A percentile compares a stretch with the other conserved stretches of the same genome.
Evolutionary conservation across 2,113 vertebrate genomes (phyloP).

Genomic region (Microtus pennsylvanicus): DNA sequence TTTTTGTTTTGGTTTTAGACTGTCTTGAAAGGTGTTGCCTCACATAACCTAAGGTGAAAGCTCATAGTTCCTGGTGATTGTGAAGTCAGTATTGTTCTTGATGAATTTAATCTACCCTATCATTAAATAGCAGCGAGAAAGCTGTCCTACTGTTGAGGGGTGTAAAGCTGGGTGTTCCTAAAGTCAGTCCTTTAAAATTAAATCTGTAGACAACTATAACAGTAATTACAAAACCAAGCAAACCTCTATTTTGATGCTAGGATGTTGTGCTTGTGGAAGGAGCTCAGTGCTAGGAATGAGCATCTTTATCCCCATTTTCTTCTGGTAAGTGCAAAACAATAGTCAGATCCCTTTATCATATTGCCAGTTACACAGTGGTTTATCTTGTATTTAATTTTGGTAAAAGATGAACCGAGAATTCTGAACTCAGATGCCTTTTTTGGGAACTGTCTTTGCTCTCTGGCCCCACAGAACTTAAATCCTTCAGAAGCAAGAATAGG

Average conservation of each 20-base stretch:
- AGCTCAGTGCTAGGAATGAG: slow-evolving; percentile 10
- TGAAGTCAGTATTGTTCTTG: slow-evolving; percentile 49
- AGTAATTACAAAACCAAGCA: background rate
- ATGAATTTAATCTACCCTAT: slow-evolving; percentile 31
- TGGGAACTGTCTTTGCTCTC: background rate
- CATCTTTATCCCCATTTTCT: background rate
- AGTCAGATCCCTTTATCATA: background rate
- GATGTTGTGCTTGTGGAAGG: background rate
- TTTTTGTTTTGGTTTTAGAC: slow-evolving; percentile 5
- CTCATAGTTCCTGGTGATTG: background rate
- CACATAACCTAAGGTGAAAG: background rate
- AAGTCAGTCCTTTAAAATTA: slow-evolving; percentile 60
- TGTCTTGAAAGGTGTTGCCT: background rate
- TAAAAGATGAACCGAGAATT: background rate
- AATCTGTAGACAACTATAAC: background rate
- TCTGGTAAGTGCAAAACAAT: slow-evolving; percentile 6
- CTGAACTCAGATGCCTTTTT: background rate
- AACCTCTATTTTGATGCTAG: background rate
- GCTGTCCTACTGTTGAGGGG: background rate
- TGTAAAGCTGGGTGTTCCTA: slow-evolving; percentile 29
- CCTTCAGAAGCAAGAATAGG: background rate
- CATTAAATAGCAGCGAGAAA: slow-evolving; percentile 57
- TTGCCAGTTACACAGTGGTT: background rate
- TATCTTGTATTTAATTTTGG: background rate
- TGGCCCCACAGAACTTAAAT: background rate